Conservation (phyloP, 2,888 invertebrate genomes). For the Baronia brevicornis region DNA sequence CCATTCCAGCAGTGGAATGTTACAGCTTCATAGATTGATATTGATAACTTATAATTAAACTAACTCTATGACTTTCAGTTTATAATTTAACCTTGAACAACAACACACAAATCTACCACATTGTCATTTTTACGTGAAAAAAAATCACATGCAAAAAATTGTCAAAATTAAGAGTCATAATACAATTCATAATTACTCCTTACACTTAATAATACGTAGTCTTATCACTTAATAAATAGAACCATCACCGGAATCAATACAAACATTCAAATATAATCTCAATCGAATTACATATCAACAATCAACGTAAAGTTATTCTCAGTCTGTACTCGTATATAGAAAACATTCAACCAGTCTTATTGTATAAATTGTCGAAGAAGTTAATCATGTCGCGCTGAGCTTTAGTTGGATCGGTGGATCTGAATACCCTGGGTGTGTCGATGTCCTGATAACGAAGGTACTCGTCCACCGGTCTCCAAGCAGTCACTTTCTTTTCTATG, state of each 20-base stretch:
- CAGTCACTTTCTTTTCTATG: conserved; percentile 18
- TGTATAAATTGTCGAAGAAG: conserved; percentile 37
- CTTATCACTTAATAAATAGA: conserved; percentile 9
- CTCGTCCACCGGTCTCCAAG: conserved; percentile 34
- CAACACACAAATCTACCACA: too few species aligned
- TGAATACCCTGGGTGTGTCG: conserved; percentile 23
- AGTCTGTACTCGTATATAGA: too few species aligned
- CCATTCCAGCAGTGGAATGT: too few species aligned
- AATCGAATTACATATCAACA: conserved; percentile 7
- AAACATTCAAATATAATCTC: conserved; percentile 7
- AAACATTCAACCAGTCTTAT: conserved; percentile 18
- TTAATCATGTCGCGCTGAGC: conserved; percentile 29
- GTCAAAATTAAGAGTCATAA: too few species aligned
- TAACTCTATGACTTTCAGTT: too few species aligned
- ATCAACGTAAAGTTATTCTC: neutral
- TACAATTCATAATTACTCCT: conserved; percentile 9
- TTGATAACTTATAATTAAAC: too few species aligned
- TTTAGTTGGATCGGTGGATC: conserved; percentile 22
- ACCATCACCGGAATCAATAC: conserved; percentile 3
- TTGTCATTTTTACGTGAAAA: neutral
- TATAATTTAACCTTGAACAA: too few species aligned
- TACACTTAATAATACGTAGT: conserved; percentile 11
- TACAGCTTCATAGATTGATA: too few species aligned
- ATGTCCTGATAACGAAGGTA: conserved; percentile 36
- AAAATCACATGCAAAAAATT: neutral